Conservation (phyloP, 1,140 invertebrate species). For the Ctenoplectra terminalis region DNA sequence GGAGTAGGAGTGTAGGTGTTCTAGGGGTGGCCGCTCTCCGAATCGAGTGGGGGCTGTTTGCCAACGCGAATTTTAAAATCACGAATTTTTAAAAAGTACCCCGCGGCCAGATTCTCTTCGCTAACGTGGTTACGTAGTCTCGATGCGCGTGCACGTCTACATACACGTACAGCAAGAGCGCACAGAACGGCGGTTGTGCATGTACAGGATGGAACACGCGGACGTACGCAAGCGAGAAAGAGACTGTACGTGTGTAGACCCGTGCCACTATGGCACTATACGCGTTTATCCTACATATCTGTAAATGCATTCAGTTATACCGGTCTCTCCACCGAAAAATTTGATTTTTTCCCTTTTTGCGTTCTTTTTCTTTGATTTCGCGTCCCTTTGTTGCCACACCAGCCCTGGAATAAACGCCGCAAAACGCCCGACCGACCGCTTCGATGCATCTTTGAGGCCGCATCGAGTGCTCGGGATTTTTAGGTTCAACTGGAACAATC, state of each 20-base stretch:
- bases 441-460: constrained; percentile 28
- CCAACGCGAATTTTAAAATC: constrained; percentile 75
- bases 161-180: not conserved
- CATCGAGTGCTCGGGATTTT: not conserved
- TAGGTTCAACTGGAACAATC: constrained; percentile 1
- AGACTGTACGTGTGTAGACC: not conserved
- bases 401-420: constrained; percentile 41
- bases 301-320: constrained; percentile 68
- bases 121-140: constrained; percentile 71
- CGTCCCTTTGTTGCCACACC: constrained; percentile 45
- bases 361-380: constrained; percentile 55
- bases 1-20: constrained; percentile 27
- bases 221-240: too few relatives aligned
- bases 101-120: constrained; percentile 71
- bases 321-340: constrained; percentile 62
- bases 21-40: constrained; percentile 52
- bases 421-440: constrained; percentile 26
- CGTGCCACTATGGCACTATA: constrained; percentile 51
- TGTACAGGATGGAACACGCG: not conserved
- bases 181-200: not conserved
- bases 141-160: constrained; percentile 60
- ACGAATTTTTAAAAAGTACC: constrained; percentile 75
- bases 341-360: constrained; percentile 62
- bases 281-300: constrained; percentile 70
- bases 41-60: constrained; percentile 70